Evolutionary conservation across 2,113 vertebrate species (phyloP), one percentile per base, ranked within the genome.

Genomic region (Oncorhynchus mykiss): DNA sequence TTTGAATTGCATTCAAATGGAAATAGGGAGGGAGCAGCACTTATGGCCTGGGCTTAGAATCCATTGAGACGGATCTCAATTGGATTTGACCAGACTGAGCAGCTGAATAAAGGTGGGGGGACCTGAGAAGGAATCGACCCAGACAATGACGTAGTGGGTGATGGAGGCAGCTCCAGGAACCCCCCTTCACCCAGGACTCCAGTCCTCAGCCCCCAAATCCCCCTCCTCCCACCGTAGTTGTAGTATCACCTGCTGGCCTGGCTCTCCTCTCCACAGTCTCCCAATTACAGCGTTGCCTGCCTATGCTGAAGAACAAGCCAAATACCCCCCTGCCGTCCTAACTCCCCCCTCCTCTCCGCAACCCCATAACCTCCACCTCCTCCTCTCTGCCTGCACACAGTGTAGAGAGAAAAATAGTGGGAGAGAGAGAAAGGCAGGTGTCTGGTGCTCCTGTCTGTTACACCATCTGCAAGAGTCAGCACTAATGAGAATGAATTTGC

Each of bases 211-310:
- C 14, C 51, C 9, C 39, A 60, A 45, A 45, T 45, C 39, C 39
- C 82, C 73, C 86, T 80, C 77, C 78, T 11, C 9, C 85, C 86
- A 82, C 71, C 71, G n/a, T 73, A 70, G 79, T 66, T 78, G 78
- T 78, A 75, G 71, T 75, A 24, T 39, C 34, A 16, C 1, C 39
- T 45, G 39, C 39, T 45, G 39, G 39, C 39, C 39, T 45, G 39
- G 39, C 11, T 20, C 74, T 39, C 67, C 13, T 57, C 71, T 74
- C 54, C 72, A 73, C 81, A 70, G 49, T 6, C 59, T 73, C 79
- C 77, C 89, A 88, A 92, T 91, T 90, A 91, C 86, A 87, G 82
- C 84, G 80, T 83, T 86, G 86, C 88, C 39, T 45, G 39, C 39
- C 39, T 45, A 2, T 45, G 39, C 39, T 45, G 39, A 88, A 86